Percentiles rank a stretch among this genome's conserved stretches.
Conservation (phyloP, 2,797 vertebrate species). For the Balearica regulorum region DNA sequence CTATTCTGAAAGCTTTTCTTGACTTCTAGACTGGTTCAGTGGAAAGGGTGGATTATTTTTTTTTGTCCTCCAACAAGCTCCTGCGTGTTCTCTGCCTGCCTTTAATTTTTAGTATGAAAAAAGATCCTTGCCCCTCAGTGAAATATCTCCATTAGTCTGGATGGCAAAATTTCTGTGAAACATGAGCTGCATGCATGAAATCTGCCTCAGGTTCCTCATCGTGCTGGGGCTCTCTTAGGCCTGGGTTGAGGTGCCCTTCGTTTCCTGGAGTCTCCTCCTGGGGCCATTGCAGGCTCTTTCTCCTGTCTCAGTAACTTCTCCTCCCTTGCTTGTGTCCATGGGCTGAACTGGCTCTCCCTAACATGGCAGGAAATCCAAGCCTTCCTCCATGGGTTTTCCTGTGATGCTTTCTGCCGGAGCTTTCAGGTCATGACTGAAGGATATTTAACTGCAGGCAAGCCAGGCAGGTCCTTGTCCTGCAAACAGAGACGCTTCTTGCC, state of each 20-base stretch:
- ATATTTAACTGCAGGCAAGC: too few relatives aligned
- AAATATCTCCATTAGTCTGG: background rate
- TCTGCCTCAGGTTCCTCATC: background rate
- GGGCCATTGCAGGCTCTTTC: background rate
- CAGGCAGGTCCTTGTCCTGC: too few relatives aligned
- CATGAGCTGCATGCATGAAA: rapidly evolving
- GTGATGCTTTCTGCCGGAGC: too few relatives aligned
- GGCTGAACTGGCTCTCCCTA: too few relatives aligned
- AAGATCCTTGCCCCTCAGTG: background rate
- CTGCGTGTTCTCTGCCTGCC: background rate
- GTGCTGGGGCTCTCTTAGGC: background rate
- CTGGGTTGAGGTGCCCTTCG: background rate
- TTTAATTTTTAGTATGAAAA: background rate
- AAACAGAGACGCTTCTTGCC: background rate
- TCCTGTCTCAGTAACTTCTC: background rate
- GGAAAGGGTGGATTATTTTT: background rate
- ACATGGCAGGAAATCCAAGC: too few relatives aligned
- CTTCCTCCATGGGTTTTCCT: too few relatives aligned
- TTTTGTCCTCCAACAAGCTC: background rate
- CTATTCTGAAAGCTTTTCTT: background rate
- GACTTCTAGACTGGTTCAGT: background rate
- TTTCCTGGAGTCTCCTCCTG: background rate
- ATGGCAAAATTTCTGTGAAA: background rate
- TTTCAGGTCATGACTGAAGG: too few relatives aligned
- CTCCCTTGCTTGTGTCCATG: too few relatives aligned